A percentile compares a stretch with the other conserved stretches of the same genome.
Evolutionary conservation across 1,140 invertebrate species (phyloP).

Genomic region (Neodiprion lecontei): DNA sequence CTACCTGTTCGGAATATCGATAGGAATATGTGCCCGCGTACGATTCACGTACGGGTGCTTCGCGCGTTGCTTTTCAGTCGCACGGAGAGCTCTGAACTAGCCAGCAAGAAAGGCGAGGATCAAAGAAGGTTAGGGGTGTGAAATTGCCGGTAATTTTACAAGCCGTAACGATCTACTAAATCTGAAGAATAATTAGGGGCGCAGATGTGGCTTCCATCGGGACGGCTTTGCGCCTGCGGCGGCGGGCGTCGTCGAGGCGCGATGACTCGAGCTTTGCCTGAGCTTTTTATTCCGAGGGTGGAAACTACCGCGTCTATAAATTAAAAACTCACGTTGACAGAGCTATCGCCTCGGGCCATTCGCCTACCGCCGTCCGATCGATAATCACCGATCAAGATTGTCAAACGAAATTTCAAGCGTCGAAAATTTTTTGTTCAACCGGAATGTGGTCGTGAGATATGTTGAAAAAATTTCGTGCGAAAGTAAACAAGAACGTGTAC

Average conservation of each 20-base stretch:
- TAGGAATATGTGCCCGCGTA: slow-evolving; percentile 3
- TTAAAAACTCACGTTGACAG: not conserved
- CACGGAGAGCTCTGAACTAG: slow-evolving; percentile 38
- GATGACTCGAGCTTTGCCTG: not conserved
- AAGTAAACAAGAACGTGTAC: not conserved
- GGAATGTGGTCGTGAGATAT: not conserved
- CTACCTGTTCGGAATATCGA: not conserved
- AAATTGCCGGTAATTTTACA: slow-evolving; percentile 64
- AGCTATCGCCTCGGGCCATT: not conserved
- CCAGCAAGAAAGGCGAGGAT: slow-evolving; percentile 40
- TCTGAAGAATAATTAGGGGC: slow-evolving; percentile 64
- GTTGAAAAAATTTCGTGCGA: not conserved
- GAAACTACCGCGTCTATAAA: not conserved
- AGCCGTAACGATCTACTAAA: slow-evolving; percentile 64
- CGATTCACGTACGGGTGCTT: slow-evolving; percentile 21
- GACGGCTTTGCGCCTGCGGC: slow-evolving; percentile 15
- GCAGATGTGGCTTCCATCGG: slow-evolving; percentile 54
- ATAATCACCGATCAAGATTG: no score
- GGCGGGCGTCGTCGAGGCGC: not conserved
- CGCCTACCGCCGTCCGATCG: no score
- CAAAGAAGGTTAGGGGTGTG: slow-evolving; percentile 61
- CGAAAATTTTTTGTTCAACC: not conserved
- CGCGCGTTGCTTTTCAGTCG: slow-evolving; percentile 20
- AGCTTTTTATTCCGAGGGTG: not conserved
- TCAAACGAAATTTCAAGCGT: not conserved